Conservation (phyloP, 2,797 vertebrate genomes). For the Sebastes hubbsi region DNA sequence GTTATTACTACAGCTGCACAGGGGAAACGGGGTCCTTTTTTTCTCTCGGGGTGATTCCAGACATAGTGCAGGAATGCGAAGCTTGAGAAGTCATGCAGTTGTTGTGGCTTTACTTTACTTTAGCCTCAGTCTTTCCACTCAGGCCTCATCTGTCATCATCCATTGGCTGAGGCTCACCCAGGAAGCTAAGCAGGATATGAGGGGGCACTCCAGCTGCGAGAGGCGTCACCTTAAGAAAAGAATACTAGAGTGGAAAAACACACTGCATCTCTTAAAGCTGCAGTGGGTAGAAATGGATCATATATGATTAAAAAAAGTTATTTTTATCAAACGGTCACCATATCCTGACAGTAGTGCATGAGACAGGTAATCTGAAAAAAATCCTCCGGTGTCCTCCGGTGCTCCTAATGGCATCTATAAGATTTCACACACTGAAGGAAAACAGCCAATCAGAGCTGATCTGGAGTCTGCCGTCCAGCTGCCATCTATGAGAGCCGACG, state of each 20-base stretch:
- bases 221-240: constrained; percentile 3
- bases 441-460: too few relatives aligned
- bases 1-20: background rate
- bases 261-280: background rate
- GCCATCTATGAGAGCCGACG: too few relatives aligned
- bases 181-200: background rate
- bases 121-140: background rate
- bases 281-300: too few relatives aligned
- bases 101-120: background rate
- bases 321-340: too few relatives aligned
- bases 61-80: constrained; percentile 26
- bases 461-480: too few relatives aligned
- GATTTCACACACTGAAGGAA: too few relatives aligned
- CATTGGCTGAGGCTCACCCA: background rate
- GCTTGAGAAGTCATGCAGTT: constrained; percentile 17
- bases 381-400: too few relatives aligned
- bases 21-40: background rate
- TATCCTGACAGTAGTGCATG: too few relatives aligned
- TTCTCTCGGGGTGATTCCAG: constrained; percentile 7
- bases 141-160: constrained; percentile 31
- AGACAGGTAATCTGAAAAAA: too few relatives aligned
- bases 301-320: too few relatives aligned
- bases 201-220: background rate
- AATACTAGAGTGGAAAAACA: constrained; percentile 1
- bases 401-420: too few relatives aligned